A percentile compares a stretch with the other conserved stretches of the same genome.
Conservation (phyloP, 2,113 vertebrate species). For the Seriola quinqueradiata region DNA sequence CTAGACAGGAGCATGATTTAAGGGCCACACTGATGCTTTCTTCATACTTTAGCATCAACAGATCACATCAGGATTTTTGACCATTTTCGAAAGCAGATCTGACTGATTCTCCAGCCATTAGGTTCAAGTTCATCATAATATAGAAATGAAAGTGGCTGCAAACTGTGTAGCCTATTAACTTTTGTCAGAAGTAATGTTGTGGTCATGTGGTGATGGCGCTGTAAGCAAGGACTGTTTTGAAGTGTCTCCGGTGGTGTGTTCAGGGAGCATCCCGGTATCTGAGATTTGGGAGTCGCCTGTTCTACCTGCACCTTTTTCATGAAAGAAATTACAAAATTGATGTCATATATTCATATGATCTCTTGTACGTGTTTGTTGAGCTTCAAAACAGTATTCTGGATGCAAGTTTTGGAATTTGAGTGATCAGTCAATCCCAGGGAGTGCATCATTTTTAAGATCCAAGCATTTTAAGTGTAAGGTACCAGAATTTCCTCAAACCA, state of each 20-base stretch:
- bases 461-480: too few relatives aligned
- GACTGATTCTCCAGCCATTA: not conserved
- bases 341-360: too few relatives aligned
- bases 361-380: too few relatives aligned
- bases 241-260: not conserved
- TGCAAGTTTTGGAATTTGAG: too few relatives aligned
- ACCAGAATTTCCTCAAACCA: not conserved
- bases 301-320: not conserved
- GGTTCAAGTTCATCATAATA: not conserved
- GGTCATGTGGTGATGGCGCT: too few relatives aligned
- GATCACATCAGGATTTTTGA: not conserved
- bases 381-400: too few relatives aligned
- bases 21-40: not conserved
- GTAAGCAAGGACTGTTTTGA: too few relatives aligned
- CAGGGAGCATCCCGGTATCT: not conserved
- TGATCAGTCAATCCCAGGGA: too few relatives aligned
- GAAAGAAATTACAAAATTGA: too few relatives aligned
- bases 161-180: not conserved
- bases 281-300: not conserved
- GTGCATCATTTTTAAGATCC: too few relatives aligned
- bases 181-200: too few relatives aligned
- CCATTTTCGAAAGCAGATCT: not conserved
- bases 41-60: not conserved
- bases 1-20: not conserved
- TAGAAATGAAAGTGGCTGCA: not conserved